Percentiles rank a stretch among this genome's conserved stretches.
These are phyloP conservation scores for Pheosia gnoma DNA, from an alignment of 2,888 invertebrate species.

Conservation along the genomic window DNA sequence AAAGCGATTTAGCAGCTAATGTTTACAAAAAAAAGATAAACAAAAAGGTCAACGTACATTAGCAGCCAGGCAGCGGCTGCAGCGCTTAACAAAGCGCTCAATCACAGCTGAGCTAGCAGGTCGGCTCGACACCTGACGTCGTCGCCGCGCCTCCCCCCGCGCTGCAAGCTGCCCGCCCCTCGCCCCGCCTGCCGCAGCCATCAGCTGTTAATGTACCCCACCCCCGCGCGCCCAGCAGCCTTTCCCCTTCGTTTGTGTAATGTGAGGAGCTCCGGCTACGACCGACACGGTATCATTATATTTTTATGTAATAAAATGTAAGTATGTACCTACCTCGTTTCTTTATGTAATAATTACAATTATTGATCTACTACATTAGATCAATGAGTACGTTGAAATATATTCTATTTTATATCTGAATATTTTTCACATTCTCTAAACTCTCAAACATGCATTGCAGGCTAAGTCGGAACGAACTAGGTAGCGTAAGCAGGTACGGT, in stretches of 20 bases:
- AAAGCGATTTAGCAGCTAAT: constrained; percentile 41
- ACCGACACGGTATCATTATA: constrained; percentile 45
- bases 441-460: background rate
- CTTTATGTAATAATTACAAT: background rate
- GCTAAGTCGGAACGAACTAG: background rate
- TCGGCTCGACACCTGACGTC: constrained; percentile 77
- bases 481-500: background rate
- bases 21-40: constrained; percentile 71
- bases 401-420: too few relatives aligned
- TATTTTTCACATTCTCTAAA: too few relatives aligned
- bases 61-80: constrained; percentile 60
- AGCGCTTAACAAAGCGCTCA: constrained; percentile 70
- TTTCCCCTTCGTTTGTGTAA: constrained; percentile 85
- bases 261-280: constrained; percentile 71
- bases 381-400: too few relatives aligned
- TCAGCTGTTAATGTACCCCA: constrained; percentile 80
- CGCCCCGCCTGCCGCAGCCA: constrained; percentile 60
- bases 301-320: constrained; percentile 23
- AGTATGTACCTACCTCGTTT: background rate
- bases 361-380: too few relatives aligned
- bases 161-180: constrained; percentile 30
- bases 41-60: constrained; percentile 79
- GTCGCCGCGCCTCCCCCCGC: constrained; percentile 41
- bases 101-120: constrained; percentile 54
- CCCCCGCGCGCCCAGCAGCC: constrained; percentile 66